Base-by-base conservation (phyloP, 2,113 vertebrate species). In the Sander vitreus region DNA sequence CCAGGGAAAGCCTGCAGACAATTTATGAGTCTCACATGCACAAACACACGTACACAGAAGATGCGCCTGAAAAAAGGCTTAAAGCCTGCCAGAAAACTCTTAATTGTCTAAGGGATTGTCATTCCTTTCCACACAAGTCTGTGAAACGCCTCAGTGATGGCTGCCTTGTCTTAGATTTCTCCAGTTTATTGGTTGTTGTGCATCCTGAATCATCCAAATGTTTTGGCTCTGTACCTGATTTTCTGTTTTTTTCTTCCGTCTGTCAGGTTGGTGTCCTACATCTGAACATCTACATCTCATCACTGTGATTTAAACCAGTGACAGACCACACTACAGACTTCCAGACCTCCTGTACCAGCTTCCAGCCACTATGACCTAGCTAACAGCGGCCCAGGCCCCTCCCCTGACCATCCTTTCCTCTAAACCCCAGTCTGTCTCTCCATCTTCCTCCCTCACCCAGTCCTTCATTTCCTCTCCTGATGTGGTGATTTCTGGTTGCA, bases 341-440 rank as follows among this genome's bases (percentile, higher is more conserved):
- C 53, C 48, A 62, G 33, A 60, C 27, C 73, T 71, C 59, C 19
- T 47, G 6, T 1, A 78, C 7, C 10, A 50, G 7, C 25, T 30
- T 76, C 21, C 10, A 70, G 33, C 72, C 54, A 70, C 66, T 62
- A 95, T 95, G 94, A 91, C 92, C 74, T 95, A 94, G 85, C 82
- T 62, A 53, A 81, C 72, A 75, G 65, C 7, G n/a, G 14, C 23
- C 15, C 25, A 8, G 10, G 58, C 74, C 33, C 57, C 33, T 60
- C 69, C 73, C 51, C 81, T 70, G 13, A 78, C 27, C 74, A 77
- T 70, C 79, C 88, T 80, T 43, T 71, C 87, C 91, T 81, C 79
- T 74, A 12, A 39, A 55, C 65, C 72, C 74, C 53, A 82, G 47
- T 67, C 75, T 78, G 60, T 55, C 75, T 66, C 25, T 82, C 30